Base-by-base conservation (phyloP, 2,888 invertebrate species). In the Magallana nippona region DNA sequence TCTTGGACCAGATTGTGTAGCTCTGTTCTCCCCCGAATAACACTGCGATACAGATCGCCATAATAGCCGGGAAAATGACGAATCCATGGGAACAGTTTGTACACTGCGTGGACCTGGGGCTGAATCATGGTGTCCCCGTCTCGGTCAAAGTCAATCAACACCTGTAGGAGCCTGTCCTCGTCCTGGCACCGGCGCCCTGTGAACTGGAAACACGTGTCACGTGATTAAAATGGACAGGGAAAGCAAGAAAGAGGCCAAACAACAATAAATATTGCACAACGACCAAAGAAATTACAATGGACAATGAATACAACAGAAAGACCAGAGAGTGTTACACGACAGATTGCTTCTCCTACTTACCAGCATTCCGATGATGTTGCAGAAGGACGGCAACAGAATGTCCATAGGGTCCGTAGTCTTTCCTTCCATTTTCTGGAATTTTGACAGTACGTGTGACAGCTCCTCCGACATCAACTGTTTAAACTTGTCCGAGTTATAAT, bases 71-170 rank as follows among this genome's bases (percentile, higher is more conserved):
- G 89, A 17, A 86, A 86, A 83, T 86, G 83, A 71, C 90, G 84
- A 71, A 90, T 84, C 78, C 87, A 88, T 55, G 90, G 90, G 78
- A 89, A 83, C 55, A 87, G 62, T 82, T 88, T 88, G 27, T 88
- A 85, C 8, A 86, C 79, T 15, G 86, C 81, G 78, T 90, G 90
- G 0, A 86, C 86, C 10, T 88, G 80, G 10, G 90, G 90, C 56
- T 83, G 85, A 8, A 90, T 87, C 84, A 90, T 87, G 27, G 84
- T 84, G 81, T 90, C 87, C 15, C 90, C 90, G 78, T 86, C 62
- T 17, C 44, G 83, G 63, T 90, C 90, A 58, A 90, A 87, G 19
- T 86, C 84, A 77, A 84, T 78, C 2, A 89, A 85, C 11, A 86
- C 78, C 15, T 84, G 55, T 0, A 89, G 82, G 13, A 83, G 55